phyloP scores from a whole-genome alignment of 2,113 vertebrate genomes.

The Mionectes macconnelli region DNA sequence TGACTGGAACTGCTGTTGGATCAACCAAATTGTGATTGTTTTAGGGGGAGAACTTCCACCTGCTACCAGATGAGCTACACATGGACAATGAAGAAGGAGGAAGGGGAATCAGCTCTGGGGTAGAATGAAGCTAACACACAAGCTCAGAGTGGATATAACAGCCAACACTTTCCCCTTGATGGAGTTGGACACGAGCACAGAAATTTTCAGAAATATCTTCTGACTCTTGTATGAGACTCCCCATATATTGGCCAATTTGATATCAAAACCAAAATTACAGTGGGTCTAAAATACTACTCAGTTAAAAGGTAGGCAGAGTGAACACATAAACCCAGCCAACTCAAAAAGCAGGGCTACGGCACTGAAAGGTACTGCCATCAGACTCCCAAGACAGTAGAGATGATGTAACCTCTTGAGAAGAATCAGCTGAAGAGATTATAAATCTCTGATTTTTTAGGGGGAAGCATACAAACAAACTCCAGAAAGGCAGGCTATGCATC shows the following conservation, averaged over 20 bases:
- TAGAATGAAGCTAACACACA: neutral
- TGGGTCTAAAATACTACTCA: neutral
- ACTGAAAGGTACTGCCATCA: neutral
- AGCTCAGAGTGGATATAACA: neutral
- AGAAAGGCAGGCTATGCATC: neutral
- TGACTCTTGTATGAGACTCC: neutral
- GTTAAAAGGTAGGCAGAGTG: neutral
- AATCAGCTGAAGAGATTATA: neutral
- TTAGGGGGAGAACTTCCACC: neutral
- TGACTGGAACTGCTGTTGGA: neutral
- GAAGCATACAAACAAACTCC: neutral
- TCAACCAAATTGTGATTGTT: neutral
- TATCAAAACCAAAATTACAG: neutral
- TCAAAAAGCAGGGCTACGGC: neutral
- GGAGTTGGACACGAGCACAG: neutral
- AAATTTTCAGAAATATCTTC: neutral
- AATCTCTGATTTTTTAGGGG: neutral
- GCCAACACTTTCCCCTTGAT: rapidly evolving
- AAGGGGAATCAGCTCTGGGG: neutral
- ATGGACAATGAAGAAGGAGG: neutral
- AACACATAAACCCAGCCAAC: neutral
- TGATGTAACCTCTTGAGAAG: neutral
- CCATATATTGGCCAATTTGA: neutral
- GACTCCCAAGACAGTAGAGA: neutral
- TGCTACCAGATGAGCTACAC: neutral